Conservation (phyloP, 1,140 invertebrate species). For the Drosophila navojoa region DNA sequence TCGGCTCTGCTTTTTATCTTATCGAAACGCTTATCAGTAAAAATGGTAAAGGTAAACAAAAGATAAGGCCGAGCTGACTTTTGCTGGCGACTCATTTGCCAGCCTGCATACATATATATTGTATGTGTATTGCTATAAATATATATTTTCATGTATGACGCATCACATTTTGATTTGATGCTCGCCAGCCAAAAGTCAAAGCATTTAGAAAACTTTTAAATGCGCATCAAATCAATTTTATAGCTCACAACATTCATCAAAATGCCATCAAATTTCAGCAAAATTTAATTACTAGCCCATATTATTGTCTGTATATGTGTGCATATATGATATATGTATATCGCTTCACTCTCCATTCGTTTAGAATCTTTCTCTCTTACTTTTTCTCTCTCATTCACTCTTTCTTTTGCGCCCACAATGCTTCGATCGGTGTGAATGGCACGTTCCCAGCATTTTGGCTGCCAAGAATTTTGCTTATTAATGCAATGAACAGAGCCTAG, state of each 20-base stretch:
- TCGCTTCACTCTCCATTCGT: neutral
- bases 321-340: no score
- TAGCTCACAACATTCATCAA: conserved; percentile 25
- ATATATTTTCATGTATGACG: conserved; percentile 12
- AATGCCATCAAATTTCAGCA: conserved; percentile 26
- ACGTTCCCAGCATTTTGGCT: conserved; percentile 10
- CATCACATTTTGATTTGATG: conserved; percentile 5
- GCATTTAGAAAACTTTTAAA: conserved; percentile 23
- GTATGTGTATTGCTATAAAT: no score
- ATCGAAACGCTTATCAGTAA: conserved; percentile 36
- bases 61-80: conserved; percentile 27
- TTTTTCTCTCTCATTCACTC: neutral
- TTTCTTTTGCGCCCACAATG: neutral
- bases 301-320: neutral
- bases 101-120: conserved; percentile 1
- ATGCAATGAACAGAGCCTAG: conserved; percentile 5
- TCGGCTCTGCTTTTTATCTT: conserved; percentile 39
- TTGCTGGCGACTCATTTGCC: conserved; percentile 38
- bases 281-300: conserved; percentile 20
- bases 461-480: conserved; percentile 25
- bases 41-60: conserved; percentile 29
- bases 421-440: conserved; percentile 22
- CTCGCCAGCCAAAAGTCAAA: neutral
- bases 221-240: conserved; percentile 26
- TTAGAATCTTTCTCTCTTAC: neutral